Conservation (phyloP, 2,888 invertebrate genomes). For the Cartodere bifasciata region DNA sequence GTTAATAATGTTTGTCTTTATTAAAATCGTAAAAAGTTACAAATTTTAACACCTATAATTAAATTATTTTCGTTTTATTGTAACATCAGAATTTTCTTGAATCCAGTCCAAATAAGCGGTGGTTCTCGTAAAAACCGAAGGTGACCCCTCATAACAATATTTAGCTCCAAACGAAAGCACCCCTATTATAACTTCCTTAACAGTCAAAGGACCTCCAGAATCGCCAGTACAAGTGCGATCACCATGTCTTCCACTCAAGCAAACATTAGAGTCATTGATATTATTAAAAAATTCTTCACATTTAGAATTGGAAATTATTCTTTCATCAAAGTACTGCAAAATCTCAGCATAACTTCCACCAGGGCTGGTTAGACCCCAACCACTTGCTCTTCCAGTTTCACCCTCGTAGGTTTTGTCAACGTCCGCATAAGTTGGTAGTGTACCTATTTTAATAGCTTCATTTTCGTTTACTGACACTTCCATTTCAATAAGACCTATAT, state of each 20-base stretch:
- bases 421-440: not conserved
- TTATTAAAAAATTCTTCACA: no score
- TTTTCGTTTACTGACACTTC: not conserved
- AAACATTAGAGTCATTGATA: no score
- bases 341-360: no score
- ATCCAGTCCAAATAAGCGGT: not conserved
- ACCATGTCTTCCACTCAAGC: no score
- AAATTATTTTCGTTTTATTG: no score
- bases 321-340: no score
- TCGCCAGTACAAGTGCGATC: constrained; percentile 1
- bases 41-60: no score
- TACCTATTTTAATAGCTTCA: not conserved
- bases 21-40: no score
- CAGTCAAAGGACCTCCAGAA: not conserved
- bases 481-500: not conserved
- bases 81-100: not conserved
- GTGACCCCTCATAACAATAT: not conserved
- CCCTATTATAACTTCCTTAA: not conserved
- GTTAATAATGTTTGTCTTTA: no score
- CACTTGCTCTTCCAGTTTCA: not conserved
- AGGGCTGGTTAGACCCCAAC: not conserved
- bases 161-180: not conserved
- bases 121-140: not conserved
- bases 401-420: not conserved
- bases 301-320: no score